phyloP scores from a whole-genome alignment of 2,888 invertebrate genomes.

The Lepidonotus clava region DNA sequence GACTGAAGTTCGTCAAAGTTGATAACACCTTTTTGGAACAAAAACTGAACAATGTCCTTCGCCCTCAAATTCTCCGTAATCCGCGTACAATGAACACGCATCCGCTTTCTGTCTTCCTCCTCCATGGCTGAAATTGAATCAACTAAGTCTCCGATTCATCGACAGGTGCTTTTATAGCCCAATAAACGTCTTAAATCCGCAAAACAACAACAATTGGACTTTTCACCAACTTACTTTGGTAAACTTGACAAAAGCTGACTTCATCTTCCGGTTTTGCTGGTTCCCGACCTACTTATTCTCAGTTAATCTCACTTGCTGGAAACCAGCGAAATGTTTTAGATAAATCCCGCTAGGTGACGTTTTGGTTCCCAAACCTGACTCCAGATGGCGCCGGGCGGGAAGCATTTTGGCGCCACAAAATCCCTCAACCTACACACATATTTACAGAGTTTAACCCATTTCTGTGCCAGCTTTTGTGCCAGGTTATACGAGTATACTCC shows the following conservation, averaged over 20 bases:
- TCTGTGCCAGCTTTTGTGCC: too few relatives aligned
- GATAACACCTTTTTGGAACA: neutral
- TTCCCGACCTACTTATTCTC: too few relatives aligned
- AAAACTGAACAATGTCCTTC: neutral
- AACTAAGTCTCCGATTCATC: neutral
- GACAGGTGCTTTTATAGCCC: neutral
- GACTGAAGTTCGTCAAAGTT: neutral
- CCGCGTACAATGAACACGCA: neutral
- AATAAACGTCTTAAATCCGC: neutral
- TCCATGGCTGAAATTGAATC: neutral
- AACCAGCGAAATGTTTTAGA: too few relatives aligned
- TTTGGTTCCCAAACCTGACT: too few relatives aligned
- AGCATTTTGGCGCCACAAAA: too few relatives aligned
- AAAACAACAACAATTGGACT: neutral
- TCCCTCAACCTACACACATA: too few relatives aligned
- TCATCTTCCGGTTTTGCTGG: conserved; percentile 18
- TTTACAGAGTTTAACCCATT: too few relatives aligned
- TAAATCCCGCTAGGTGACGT: too few relatives aligned
- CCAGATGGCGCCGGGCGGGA: too few relatives aligned
- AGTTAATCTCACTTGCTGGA: too few relatives aligned
- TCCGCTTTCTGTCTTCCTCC: neutral
- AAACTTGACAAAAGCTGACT: neutral
- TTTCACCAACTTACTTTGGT: neutral
- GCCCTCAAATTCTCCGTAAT: neutral
- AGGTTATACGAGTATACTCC: too few relatives aligned